Conservation (phyloP, 2,888 invertebrate genomes). For the Cataglyphis livida region DNA sequence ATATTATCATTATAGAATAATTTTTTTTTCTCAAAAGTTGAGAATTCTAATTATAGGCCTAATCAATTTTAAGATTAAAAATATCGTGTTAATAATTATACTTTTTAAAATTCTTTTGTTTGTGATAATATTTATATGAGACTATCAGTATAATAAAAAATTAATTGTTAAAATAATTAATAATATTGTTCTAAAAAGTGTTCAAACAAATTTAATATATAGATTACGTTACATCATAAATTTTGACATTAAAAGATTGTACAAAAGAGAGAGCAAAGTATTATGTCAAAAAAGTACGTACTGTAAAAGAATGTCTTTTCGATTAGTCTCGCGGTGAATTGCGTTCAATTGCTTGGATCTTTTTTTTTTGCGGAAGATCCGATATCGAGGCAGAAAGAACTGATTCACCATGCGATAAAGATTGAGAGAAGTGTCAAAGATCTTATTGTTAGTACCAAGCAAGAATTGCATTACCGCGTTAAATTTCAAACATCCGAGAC, state of each 20-base stretch:
- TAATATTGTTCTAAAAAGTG: background rate
- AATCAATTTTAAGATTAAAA: background rate
- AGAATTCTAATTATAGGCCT: background rate
- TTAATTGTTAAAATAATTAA: background rate
- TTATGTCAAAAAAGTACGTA: background rate
- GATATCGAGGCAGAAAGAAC: conserved; percentile 62
- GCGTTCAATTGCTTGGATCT: conserved; percentile 57
- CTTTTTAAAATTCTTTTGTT: background rate
- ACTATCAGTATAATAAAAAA: background rate
- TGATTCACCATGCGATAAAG: conserved; percentile 49
- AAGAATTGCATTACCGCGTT: conserved; percentile 70
- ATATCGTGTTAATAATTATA: conserved; percentile 1
- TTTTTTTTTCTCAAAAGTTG: background rate
- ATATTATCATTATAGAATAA: background rate
- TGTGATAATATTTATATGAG: background rate
- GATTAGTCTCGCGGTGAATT: conserved; percentile 20
- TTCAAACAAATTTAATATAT: background rate
- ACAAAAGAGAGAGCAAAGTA: background rate
- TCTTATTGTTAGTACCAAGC: conserved; percentile 64
- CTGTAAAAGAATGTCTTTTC: background rate
- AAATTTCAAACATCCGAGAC: conserved; percentile 67
- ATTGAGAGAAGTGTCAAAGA: conserved; percentile 65
- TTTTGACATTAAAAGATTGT: background rate
- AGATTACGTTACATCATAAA: background rate
- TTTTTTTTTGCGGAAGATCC: conserved; percentile 56